Base-by-base conservation (phyloP, 2,888 invertebrate species). In the Hypolimnas misippus region DNA sequence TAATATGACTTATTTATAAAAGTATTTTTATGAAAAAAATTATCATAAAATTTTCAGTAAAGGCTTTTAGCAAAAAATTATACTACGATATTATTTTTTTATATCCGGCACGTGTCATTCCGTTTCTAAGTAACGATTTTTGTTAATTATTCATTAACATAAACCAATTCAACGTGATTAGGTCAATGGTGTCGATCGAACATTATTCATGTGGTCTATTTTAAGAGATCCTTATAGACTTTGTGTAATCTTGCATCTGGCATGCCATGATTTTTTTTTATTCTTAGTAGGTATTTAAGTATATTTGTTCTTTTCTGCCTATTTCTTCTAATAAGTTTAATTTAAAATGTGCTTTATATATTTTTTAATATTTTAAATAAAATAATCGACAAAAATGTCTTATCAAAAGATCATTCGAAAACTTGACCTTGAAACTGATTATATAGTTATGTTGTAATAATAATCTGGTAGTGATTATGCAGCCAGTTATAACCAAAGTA, bases 171-270 rank as follows among this genome's bases (percentile, higher is more conserved):
- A 81, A 79, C 83, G 79, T 81, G 84, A 87, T 85, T 80, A 76
- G 85, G 85, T 83, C 87, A 81, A 86, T 87, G 79, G 78, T 80
- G 70, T 75, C 77, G 77, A 82, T 84, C 77, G 77, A 78, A 81
- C 79, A 80, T 78, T 77, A 82, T 81, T 81, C 81, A 77, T 81
- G 78, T 76, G 81, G 84, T 79, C 77, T 81, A 79, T 78, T 77
- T 79, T 75, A 74, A 81, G 77, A 82, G 77, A 79, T 81, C 77
- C 73, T 74, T 73, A 70, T 70, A 66, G 58, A 44, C 63, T 67
- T 69, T 56, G 67, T 66, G 60, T 62, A 67, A 68, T 68, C 61
- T 65, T 55, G 35, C 65, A 67, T 63, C 67, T 69, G 68, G 66
- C 60, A 58, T 62, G 62, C 44, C 21, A 21, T 19, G 3, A 21